Percentiles rank a stretch among this genome's conserved stretches.
phyloP scores from a whole-genome alignment of 1,140 invertebrate genomes.

The Sycophaga agraensis region DNA sequence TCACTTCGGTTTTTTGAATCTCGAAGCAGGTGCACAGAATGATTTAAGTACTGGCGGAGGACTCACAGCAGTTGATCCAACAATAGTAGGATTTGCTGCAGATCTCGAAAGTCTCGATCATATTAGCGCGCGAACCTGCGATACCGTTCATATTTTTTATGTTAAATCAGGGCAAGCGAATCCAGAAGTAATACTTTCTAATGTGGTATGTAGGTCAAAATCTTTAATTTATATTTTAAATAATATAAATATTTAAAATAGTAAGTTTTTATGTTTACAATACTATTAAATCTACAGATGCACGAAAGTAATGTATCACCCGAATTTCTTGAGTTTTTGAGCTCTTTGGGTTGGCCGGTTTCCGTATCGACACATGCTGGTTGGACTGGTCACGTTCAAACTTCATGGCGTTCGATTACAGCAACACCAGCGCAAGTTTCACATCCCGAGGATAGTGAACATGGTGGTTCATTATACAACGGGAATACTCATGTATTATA shows the following conservation, averaged over 20 bases:
- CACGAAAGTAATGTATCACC: constrained; percentile 63
- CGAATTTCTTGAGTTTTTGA: constrained; percentile 78
- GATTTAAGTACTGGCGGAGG: constrained; percentile 53
- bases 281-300: constrained; percentile 34
- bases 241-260: too few relatives aligned
- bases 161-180: constrained; percentile 81
- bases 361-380: constrained; percentile 79
- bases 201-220: constrained; percentile 64
- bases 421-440: constrained; percentile 26
- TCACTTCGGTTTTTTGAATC: constrained; percentile 88
- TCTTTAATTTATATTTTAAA: too few relatives aligned
- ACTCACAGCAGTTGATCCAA: constrained; percentile 78
- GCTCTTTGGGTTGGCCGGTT: constrained; percentile 84
- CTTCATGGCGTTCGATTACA: constrained; percentile 69
- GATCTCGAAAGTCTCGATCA: constrained; percentile 77
- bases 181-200: constrained; percentile 78
- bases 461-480: constrained; percentile 70
- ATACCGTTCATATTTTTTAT: constrained; percentile 95
- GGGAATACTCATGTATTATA: constrained; percentile 78
- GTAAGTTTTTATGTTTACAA: too few relatives aligned
- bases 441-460: constrained; percentile 44
- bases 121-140: constrained; percentile 80
- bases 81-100: constrained; percentile 68
- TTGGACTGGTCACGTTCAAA: constrained; percentile 85
- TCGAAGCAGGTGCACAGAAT: constrained; percentile 65